Evolutionary conservation across 2,888 invertebrate species (phyloP).

Genomic region (Scotopteryx bipunctaria): DNA sequence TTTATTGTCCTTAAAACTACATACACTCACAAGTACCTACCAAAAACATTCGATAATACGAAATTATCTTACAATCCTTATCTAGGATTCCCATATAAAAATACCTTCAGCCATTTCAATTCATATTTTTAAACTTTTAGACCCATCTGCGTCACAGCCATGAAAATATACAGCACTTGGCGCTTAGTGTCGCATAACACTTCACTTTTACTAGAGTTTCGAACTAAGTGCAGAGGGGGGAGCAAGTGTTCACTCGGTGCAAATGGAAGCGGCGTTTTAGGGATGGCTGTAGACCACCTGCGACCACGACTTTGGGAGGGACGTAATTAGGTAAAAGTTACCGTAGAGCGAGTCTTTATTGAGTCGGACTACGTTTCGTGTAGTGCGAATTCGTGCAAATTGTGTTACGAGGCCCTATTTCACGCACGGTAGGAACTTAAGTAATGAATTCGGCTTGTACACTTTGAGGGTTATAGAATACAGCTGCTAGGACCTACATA

Average conservation of each 20-base stretch:
- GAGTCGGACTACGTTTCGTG: slow-evolving; percentile 19
- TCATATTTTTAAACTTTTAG: slow-evolving; percentile 50
- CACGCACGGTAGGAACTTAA: background rate
- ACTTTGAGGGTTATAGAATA: background rate
- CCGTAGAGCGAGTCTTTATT: slow-evolving; percentile 32
- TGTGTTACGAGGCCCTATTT: background rate
- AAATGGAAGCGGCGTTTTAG: slow-evolving; percentile 71
- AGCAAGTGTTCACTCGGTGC: slow-evolving; percentile 62
- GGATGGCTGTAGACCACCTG: slow-evolving; percentile 63
- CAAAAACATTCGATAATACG: no score
- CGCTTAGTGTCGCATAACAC: slow-evolving; percentile 52
- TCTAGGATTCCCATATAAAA: background rate
- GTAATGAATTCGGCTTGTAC: background rate
- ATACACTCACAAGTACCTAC: no score
- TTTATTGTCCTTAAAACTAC: no score
- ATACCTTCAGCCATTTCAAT: slow-evolving; percentile 35
- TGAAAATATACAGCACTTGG: slow-evolving; percentile 34
- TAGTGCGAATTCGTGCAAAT: slow-evolving; percentile 15
- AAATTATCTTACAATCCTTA: background rate
- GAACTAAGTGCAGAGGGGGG: slow-evolving; percentile 68
- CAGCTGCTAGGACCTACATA: background rate
- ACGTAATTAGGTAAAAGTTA: slow-evolving; percentile 57
- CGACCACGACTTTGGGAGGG: slow-evolving; percentile 45
- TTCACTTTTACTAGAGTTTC: slow-evolving; percentile 68
- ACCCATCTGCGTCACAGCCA: slow-evolving; percentile 49